These are phyloP conservation scores for Numida meleagris DNA, from an alignment of 2,113 vertebrate genomes.

Conservation along the genomic window DNA sequence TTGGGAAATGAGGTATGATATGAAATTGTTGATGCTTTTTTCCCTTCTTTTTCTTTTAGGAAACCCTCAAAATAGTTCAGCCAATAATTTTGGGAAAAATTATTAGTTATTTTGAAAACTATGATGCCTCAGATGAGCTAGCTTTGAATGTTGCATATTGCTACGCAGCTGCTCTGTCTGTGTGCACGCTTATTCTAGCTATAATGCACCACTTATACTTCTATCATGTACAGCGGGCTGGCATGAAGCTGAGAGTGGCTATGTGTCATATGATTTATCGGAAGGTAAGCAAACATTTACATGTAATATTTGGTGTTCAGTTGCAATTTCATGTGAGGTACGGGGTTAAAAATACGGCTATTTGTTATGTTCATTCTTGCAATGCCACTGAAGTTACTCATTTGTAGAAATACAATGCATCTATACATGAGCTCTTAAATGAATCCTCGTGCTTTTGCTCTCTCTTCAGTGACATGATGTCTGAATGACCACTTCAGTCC, in stretches of 20 bases:
- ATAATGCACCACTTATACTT: constrained; percentile 89
- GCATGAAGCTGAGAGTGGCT: constrained; percentile 91
- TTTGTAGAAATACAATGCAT: background rate
- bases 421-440: background rate
- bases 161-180: constrained; percentile 78
- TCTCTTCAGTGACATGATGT: accelerated
- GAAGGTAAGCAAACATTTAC: constrained; percentile 81
- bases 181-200: constrained; percentile 79
- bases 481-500: background rate
- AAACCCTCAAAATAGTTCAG: constrained; percentile 85
- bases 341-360: background rate
- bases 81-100: constrained; percentile 89
- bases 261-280: constrained; percentile 95
- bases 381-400: background rate
- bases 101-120: constrained; percentile 86
- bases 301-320: background rate
- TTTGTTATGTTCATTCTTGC: background rate
- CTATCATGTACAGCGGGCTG: constrained; percentile 86
- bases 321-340: background rate
- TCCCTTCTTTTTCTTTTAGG: constrained; percentile 73
- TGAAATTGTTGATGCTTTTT: background rate
- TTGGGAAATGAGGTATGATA: background rate
- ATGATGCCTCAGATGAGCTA: constrained; percentile 18
- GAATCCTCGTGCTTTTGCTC: background rate
- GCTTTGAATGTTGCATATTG: constrained; percentile 71